These are phyloP conservation scores for Anolis apletophallus DNA, from an alignment of 2,797 vertebrate species.

Conservation along the genomic window DNA sequence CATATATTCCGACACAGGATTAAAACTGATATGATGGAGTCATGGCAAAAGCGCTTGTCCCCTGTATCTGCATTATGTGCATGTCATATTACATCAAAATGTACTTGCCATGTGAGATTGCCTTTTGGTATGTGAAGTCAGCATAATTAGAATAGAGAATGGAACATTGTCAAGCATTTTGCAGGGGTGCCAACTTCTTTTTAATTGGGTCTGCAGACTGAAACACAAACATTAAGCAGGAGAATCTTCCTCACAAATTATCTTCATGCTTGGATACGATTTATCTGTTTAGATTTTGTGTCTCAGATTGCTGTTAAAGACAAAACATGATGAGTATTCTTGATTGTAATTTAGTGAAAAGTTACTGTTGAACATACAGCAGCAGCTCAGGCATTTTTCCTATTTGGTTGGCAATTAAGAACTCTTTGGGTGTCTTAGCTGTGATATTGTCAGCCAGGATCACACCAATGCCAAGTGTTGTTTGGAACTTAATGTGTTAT, in stretches of 20 bases:
- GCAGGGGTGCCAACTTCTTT: background rate
- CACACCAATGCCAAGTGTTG: background rate
- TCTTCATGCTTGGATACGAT: background rate
- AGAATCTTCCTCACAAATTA: background rate
- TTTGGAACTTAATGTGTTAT: background rate
- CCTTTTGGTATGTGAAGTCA: background rate
- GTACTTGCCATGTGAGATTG: background rate
- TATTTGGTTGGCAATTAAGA: background rate
- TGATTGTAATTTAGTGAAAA: background rate
- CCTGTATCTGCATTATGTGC: background rate
- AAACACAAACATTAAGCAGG: background rate
- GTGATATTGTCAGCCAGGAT: background rate
- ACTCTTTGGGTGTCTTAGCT: background rate
- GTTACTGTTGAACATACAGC: background rate
- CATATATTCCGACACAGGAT: background rate
- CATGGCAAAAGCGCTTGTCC: background rate
- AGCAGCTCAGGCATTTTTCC: background rate
- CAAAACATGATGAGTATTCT: background rate
- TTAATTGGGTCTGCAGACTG: background rate
- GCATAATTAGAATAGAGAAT: background rate
- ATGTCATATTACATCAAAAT: background rate
- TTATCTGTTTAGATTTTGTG: background rate
- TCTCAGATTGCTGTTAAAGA: background rate
- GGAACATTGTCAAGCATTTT: background rate
- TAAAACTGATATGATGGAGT: background rate